These are phyloP conservation scores for Microctonus brassicae DNA, from an alignment of 2,888 invertebrate genomes.

Conservation along the genomic window DNA sequence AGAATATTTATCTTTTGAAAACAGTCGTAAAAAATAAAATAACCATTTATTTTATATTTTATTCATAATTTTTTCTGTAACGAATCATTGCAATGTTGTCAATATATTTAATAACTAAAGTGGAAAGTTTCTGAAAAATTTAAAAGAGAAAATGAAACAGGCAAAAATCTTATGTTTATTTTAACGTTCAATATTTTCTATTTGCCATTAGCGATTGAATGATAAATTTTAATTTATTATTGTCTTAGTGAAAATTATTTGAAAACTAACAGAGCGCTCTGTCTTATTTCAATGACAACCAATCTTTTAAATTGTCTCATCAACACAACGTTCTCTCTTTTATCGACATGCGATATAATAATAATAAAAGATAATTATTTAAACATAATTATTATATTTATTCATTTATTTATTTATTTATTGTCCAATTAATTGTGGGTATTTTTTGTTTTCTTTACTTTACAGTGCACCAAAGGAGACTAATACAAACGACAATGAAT, in stretches of 20 bases:
- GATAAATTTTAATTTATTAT: too few relatives aligned
- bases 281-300: background rate
- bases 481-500: constrained; percentile 58
- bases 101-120: background rate
- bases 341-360: constrained; percentile 19
- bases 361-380: background rate
- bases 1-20: background rate
- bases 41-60: background rate
- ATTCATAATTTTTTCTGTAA: background rate
- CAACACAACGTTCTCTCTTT: background rate
- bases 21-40: background rate
- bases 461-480: constrained; percentile 60
- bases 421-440: background rate
- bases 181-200: too few relatives aligned
- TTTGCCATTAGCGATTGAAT: background rate
- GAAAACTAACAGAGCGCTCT: constrained; percentile 16
- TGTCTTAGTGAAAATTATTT: background rate
- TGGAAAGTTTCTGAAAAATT: too few relatives aligned
- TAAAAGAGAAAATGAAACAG: too few relatives aligned
- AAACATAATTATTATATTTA: background rate
- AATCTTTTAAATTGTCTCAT: background rate
- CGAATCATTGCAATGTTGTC: background rate
- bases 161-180: too few relatives aligned
- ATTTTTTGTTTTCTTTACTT: constrained; percentile 35
- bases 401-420: background rate